phyloP scores from a whole-genome alignment of 2,797 vertebrate species.

The Nyctibius grandis region DNA sequence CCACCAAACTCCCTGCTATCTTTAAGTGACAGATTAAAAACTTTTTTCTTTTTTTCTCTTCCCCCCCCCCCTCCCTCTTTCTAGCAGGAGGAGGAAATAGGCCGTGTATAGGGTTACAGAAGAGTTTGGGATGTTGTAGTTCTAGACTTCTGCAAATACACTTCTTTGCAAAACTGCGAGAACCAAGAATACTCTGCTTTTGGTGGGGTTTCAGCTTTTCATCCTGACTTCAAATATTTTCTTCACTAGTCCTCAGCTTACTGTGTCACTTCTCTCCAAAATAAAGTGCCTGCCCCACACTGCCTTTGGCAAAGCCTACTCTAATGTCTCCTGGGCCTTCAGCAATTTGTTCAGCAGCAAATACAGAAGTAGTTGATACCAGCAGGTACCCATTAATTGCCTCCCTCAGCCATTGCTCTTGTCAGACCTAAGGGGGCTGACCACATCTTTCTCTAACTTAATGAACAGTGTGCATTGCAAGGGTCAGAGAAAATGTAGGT shows the following conservation, averaged over 20 bases:
- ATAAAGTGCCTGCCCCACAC: not conserved
- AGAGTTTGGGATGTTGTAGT: not conserved
- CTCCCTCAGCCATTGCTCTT: not conserved
- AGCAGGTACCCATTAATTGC: not conserved
- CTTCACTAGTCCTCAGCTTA: not conserved
- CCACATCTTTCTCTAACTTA: not conserved
- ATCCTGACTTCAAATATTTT: not conserved
- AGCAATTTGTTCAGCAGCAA: not conserved
- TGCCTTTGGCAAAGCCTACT: not conserved
- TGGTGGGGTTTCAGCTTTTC: not conserved
- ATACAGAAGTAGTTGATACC: not conserved
- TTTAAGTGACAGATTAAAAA: constrained; percentile 2
- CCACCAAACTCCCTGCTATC: not conserved
- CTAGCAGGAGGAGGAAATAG: not conserved
- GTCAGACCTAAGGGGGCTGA: not conserved
- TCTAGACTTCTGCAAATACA: not conserved
- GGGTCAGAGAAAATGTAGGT: not conserved
- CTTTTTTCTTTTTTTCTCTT: not conserved
- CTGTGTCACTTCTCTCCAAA: not conserved
- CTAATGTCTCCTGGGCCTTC: not conserved
- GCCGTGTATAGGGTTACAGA: not conserved
- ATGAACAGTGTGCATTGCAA: not conserved
- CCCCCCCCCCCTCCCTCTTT: no score
- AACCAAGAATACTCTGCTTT: not conserved
- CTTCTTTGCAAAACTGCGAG: not conserved